Percentiles rank a stretch among this genome's conserved stretches.
phyloP scores from a whole-genome alignment of 2,888 invertebrate genomes.

The Sesia bembeciformis region DNA sequence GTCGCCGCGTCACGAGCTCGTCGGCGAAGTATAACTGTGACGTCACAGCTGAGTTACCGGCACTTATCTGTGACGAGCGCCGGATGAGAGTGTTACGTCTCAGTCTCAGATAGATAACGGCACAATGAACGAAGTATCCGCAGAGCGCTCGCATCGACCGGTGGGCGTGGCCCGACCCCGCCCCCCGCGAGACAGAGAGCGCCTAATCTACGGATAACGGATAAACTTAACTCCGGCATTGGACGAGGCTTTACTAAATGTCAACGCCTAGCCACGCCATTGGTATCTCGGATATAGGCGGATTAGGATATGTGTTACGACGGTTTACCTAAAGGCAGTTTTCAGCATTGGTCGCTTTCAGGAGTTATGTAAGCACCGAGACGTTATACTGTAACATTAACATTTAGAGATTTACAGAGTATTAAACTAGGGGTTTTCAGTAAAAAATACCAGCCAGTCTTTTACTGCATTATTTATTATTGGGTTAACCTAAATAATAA shows the following conservation, averaged over 20 bases:
- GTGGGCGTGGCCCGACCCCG: conserved; percentile 66
- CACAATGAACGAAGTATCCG: conserved; percentile 29
- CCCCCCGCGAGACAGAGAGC: conserved; percentile 57
- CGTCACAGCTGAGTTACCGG: conserved; percentile 33
- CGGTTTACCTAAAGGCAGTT: conserved; percentile 11
- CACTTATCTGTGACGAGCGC: conserved; percentile 54
- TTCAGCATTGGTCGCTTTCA: conserved; percentile 17
- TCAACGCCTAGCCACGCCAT: conserved; percentile 59
- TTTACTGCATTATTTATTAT: too few species aligned
- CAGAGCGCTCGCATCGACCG: conserved; percentile 56
- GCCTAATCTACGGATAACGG: conserved; percentile 71
- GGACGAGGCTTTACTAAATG: conserved; percentile 59
- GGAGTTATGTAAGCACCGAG: conserved; percentile 3
- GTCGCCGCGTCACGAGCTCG: neutral
- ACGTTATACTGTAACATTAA: too few species aligned
- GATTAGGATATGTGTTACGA: conserved; percentile 53
- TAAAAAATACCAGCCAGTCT: too few species aligned
- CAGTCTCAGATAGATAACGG: conserved; percentile 66
- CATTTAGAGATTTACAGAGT: too few species aligned
- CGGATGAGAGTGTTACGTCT: conserved; percentile 63
- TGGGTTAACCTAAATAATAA: too few species aligned
- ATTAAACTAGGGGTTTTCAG: too few species aligned
- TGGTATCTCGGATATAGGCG: conserved; percentile 59
- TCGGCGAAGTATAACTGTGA: conserved; percentile 14
- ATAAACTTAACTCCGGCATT: conserved; percentile 60